Base-by-base conservation (phyloP, 2,888 invertebrate genomes). In the Parnassius glacialis region DNA sequence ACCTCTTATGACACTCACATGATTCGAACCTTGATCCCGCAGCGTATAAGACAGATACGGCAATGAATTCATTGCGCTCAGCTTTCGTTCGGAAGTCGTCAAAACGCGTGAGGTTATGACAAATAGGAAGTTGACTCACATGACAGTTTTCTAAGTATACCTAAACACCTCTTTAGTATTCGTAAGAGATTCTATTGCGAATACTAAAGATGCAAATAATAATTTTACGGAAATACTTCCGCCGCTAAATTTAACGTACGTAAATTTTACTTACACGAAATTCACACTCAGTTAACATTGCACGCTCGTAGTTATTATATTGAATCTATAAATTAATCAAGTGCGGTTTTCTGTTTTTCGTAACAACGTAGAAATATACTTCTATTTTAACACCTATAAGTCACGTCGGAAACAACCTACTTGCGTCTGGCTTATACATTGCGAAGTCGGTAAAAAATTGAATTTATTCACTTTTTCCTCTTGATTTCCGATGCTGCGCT, bases 121-220 rank as follows among this genome's bases (percentile, higher is more conserved):
- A 12, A 65, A 58, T 58, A 84, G 84, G 84, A 84, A 81, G 79
- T 76, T 86, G 84, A 87, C 66, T 85, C 68, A 54, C 59, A 80
- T 75, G 71, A 67, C 70, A 64, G 80, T 82, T 67, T 67, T 7
- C 48, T 48, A 57, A 67, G 45, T 13, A 68, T 67, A 65, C 64
- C 76, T 75, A 67, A 56, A 52, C 77, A 78, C 79, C 79, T 79
- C 68, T 67, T 87, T 87, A 83, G 76, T 84, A 87, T 87, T 85
- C 84, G 61, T 69, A 52, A 64, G 72, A 73, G 72, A 69, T 10
- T 12, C 16, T 52, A 9, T 51, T 44, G 53, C 43, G 54, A 62
- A 58, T 34, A 34, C 34, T 34, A 34, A 34, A 34, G 34, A 34
- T 34, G 34, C 34, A 34, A 34, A 34, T 5, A 34, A 34, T 58